These are phyloP conservation scores for Mastacembelus armatus DNA, from an alignment of 2,797 vertebrate species.

Conservation along the genomic window DNA sequence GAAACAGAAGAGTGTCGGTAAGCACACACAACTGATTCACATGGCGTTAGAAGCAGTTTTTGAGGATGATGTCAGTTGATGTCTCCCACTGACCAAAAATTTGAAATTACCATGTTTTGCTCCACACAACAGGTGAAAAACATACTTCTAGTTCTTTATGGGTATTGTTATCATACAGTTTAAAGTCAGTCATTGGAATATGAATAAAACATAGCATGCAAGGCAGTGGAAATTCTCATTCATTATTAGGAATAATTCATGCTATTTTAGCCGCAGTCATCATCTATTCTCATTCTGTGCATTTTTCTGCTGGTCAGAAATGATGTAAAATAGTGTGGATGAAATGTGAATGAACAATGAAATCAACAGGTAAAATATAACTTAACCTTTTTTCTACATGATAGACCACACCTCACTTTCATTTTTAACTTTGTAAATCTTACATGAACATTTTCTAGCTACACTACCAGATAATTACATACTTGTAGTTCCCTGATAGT, in stretches of 20 bases:
- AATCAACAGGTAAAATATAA: no score
- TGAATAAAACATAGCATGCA: neutral
- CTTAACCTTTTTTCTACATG: no score
- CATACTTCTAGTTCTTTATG: neutral
- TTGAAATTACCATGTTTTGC: neutral
- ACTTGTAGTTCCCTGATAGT: constrained; percentile 6
- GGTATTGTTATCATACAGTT: neutral
- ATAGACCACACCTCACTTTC: neutral
- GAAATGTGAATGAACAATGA: no score
- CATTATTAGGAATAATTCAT: neutral
- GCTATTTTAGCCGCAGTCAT: neutral
- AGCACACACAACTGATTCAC: neutral
- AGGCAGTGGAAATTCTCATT: constrained; percentile 1
- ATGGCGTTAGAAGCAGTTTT: neutral
- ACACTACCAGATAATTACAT: constrained; percentile 17
- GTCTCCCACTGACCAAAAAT: constrained; percentile 11
- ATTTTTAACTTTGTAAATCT: neutral
- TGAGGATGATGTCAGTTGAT: neutral
- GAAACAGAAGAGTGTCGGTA: neutral
- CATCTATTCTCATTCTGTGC: constrained; percentile 17
- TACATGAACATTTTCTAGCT: constrained; percentile 1
- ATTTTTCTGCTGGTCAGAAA: constrained; percentile 2
- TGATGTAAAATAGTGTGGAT: constrained; percentile 23
- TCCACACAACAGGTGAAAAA: neutral
- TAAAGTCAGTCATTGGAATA: neutral